phyloP scores from a whole-genome alignment of 2,888 invertebrate genomes.

The Drepanosiphum platanoidis region DNA sequence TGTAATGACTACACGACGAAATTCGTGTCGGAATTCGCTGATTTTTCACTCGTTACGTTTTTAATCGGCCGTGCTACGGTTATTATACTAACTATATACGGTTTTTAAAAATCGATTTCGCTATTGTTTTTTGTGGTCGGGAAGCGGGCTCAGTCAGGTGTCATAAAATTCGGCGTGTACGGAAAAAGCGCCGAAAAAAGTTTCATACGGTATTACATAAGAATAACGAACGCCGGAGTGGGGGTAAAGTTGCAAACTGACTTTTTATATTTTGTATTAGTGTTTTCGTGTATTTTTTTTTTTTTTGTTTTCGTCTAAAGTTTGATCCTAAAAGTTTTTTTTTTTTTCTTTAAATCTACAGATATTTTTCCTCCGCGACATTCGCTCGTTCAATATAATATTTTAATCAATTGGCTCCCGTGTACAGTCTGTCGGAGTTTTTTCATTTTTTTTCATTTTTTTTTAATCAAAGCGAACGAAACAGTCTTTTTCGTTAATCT shows the following conservation, averaged over 20 bases:
- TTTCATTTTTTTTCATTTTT: too few relatives aligned
- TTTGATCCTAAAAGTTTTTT: constrained; percentile 39
- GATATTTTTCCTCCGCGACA: background rate
- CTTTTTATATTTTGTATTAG: constrained; percentile 52
- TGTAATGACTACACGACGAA: too few relatives aligned
- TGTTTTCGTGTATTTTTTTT: constrained; percentile 24
- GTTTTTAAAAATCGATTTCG: too few relatives aligned
- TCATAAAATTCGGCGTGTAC: constrained; percentile 8
- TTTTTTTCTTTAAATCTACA: constrained; percentile 1
- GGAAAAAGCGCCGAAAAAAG: background rate
- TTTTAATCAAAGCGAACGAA: background rate
- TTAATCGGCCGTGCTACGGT: too few relatives aligned
- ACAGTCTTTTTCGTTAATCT: constrained; percentile 25
- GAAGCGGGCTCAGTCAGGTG: background rate
- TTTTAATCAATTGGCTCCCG: constrained; percentile 9
- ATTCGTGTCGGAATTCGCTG: too few relatives aligned
- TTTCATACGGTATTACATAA: constrained; percentile 22
- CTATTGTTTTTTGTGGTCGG: too few relatives aligned
- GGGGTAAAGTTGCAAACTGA: constrained; percentile 44
- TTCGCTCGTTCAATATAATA: constrained; percentile 9
- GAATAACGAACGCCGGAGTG: background rate
- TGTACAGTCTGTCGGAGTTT: background rate
- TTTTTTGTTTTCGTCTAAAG: too few relatives aligned
- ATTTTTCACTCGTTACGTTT: too few relatives aligned
- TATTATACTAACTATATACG: too few relatives aligned